Percentiles rank a stretch among this genome's conserved stretches.
Conservation (phyloP, 2,888 invertebrate species). For the Torymus auratus region DNA sequence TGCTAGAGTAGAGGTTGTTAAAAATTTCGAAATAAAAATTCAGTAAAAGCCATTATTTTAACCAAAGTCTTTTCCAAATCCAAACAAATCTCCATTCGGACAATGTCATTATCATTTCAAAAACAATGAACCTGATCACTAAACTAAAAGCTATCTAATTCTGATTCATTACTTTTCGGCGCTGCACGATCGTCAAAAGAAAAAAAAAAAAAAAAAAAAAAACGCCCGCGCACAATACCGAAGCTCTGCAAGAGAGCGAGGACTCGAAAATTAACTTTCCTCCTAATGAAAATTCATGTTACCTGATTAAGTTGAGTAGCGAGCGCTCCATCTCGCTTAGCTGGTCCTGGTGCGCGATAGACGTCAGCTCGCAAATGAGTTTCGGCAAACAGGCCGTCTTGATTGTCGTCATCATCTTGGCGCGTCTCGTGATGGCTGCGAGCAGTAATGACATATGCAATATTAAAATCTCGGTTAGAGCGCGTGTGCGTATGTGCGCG, state of each 20-base stretch:
- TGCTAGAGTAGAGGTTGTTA: too few relatives aligned
- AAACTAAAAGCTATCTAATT: too few relatives aligned
- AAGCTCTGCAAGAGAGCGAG: background rate
- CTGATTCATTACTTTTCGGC: too few relatives aligned
- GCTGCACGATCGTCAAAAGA: too few relatives aligned
- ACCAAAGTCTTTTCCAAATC: too few relatives aligned
- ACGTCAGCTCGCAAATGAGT: conserved; percentile 82
- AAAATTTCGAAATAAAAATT: too few relatives aligned
- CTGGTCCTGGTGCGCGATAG: conserved; percentile 80
- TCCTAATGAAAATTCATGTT: conserved; percentile 62
- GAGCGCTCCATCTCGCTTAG: conserved; percentile 81
- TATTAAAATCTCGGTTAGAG: conserved; percentile 53
- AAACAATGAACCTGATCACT: too few relatives aligned
- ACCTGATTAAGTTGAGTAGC: conserved; percentile 81
- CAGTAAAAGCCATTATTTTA: too few relatives aligned
- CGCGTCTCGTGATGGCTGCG: conserved; percentile 75
- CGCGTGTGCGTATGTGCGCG: background rate
- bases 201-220: background rate
- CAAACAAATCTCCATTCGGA: too few relatives aligned
- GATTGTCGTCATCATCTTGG: conserved; percentile 79
- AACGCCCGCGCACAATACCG: background rate
- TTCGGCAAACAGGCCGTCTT: conserved; percentile 83
- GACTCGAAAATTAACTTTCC: conserved; percentile 9
- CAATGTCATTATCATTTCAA: too few relatives aligned
- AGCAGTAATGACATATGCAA: conserved; percentile 59